Percentiles rank a stretch among this genome's conserved stretches.
Evolutionary conservation across 2,888 invertebrate species (phyloP).

Genomic region (Andricus quercusramuli): DNA sequence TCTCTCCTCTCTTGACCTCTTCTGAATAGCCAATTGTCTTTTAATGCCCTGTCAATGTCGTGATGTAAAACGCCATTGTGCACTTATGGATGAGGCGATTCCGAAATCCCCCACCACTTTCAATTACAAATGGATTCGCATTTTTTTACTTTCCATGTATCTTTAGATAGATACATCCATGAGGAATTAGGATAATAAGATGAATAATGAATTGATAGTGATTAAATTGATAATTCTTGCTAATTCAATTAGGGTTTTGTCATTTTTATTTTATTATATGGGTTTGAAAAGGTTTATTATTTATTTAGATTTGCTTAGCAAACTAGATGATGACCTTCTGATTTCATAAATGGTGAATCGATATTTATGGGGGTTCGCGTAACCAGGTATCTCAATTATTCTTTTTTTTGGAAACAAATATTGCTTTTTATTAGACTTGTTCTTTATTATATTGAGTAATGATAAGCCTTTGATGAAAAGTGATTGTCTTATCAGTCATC

Average conservation of each 20-base stretch:
- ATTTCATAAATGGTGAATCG: too few relatives aligned
- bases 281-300: background rate
- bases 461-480: too few relatives aligned
- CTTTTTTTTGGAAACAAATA: too few relatives aligned
- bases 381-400: too few relatives aligned
- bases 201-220: too few relatives aligned
- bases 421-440: too few relatives aligned
- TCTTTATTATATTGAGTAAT: too few relatives aligned
- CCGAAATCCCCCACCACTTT: background rate
- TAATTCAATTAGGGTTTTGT: background rate
- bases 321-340: too few relatives aligned
- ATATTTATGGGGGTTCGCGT: too few relatives aligned
- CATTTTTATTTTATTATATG: background rate
- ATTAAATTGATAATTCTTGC: background rate
- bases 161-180: background rate
- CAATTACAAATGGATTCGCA: background rate
- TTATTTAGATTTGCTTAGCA: background rate
- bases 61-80: constrained; percentile 9
- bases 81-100: background rate
- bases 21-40: constrained; percentile 12
- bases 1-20: constrained; percentile 14
- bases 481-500: too few relatives aligned
- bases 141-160: background rate
- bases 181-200: too few relatives aligned
- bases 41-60: constrained; percentile 3